Evolutionary conservation across 2,888 invertebrate species (phyloP).

Genomic region (Leptopilina syphax): DNA sequence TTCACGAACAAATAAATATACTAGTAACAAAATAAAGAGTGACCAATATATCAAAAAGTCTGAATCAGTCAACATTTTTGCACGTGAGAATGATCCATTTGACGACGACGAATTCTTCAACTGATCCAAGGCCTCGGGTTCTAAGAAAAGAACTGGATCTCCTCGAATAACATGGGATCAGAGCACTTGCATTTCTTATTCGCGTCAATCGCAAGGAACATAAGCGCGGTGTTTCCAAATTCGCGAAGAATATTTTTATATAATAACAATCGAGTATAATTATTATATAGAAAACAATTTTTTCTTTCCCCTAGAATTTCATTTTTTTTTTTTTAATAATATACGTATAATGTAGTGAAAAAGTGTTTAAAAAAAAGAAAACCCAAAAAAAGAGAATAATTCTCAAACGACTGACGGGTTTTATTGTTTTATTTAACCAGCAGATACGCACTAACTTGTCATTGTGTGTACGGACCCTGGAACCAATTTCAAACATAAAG

Average conservation of each 20-base stretch:
- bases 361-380: not conserved
- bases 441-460: conserved; percentile 3
- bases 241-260: conserved; percentile 40
- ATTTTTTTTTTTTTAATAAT: not conserved
- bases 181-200: conserved; percentile 42
- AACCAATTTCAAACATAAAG: no score
- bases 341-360: not conserved
- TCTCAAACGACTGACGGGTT: conserved; percentile 35
- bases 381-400: conserved; percentile 16
- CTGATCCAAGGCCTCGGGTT: conserved; percentile 58
- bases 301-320: not conserved
- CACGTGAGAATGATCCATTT: conserved; percentile 91
- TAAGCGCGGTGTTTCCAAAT: conserved; percentile 28
- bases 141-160: conserved; percentile 24
- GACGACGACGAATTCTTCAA: conserved; percentile 93
- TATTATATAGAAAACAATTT: not conserved
- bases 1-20: conserved; percentile 75
- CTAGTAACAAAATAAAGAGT: conserved; percentile 73
- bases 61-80: conserved; percentile 93
- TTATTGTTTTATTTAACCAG: not conserved
- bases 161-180: conserved; percentile 34
- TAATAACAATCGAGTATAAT: not conserved
- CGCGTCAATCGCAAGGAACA: conserved; percentile 46
- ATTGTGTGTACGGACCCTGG: no score
- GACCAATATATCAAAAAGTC: conserved; percentile 89